Percentiles rank a stretch among this genome's conserved stretches.
Evolutionary conservation across 2,888 invertebrate species (phyloP).

Genomic region (Atrina japonica): DNA sequence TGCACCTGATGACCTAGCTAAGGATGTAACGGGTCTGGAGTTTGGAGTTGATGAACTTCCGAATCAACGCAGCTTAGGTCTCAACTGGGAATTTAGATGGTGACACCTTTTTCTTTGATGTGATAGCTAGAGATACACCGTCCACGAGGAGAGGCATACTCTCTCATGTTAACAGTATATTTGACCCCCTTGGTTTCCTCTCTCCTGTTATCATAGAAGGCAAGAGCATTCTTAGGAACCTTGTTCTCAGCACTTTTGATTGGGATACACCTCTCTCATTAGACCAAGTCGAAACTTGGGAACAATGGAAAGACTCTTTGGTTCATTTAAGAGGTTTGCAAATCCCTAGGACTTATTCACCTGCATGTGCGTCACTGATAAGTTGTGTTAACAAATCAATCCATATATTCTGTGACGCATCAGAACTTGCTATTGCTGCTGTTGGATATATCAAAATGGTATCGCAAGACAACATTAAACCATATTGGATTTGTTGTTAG

Average conservation of each 20-base stretch:
- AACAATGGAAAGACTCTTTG: conserved; percentile 49
- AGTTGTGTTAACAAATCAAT: conserved; percentile 18
- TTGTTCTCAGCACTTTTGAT: conserved; percentile 39
- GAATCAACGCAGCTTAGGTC: conserved; percentile 41
- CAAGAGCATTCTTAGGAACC: conserved; percentile 42
- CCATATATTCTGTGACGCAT: conserved; percentile 56
- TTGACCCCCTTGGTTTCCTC: conserved; percentile 56
- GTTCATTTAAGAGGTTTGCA: conserved; percentile 22
- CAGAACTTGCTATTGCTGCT: conserved; percentile 56
- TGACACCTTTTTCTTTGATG: conserved; percentile 47
- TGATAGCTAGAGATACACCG: conserved; percentile 32
- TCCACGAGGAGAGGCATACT: conserved; percentile 50
- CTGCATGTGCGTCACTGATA: conserved; percentile 9
- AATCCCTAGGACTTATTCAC: conserved; percentile 41
- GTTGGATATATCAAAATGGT: conserved; percentile 46
- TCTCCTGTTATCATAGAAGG: conserved; percentile 51
- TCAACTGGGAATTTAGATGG: conserved; percentile 49
- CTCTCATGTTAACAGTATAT: too few species aligned
- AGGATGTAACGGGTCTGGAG: conserved; percentile 48
- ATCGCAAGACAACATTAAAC: conserved; percentile 1
- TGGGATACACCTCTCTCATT: conserved; percentile 55
- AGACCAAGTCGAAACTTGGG: conserved; percentile 32
- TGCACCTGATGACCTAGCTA: conserved; percentile 45
- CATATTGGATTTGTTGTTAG: conserved; percentile 50
- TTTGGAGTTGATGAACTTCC: conserved; percentile 42